phyloP scores from a whole-genome alignment of 2,888 invertebrate genomes.

The Himalopsyche kuldschensis region DNA sequence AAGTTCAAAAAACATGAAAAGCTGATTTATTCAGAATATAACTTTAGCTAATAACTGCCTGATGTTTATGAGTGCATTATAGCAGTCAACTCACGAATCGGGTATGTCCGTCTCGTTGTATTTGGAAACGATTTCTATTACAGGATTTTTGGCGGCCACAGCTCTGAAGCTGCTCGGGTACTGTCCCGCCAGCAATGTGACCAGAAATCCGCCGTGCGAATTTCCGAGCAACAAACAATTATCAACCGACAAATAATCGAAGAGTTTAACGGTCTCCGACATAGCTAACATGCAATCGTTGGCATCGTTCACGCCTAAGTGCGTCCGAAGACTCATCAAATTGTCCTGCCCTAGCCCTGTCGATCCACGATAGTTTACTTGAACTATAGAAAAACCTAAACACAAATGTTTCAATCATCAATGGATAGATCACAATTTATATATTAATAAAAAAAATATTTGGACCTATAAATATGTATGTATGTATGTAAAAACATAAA shows the following conservation, averaged over 20 bases:
- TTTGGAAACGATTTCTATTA: constrained; percentile 77
- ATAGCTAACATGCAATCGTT: constrained; percentile 74
- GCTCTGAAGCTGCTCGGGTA: constrained; percentile 75
- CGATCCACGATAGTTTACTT: constrained; percentile 78
- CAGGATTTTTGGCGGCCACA: constrained; percentile 80
- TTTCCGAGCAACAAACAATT: constrained; percentile 71
- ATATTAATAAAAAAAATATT: too few species aligned
- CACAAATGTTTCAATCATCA: constrained; percentile 7
- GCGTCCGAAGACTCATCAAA: constrained; percentile 71
- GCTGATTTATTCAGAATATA: too few species aligned
- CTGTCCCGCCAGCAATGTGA: constrained; percentile 80
- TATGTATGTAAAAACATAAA: too few species aligned
- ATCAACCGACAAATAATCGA: constrained; percentile 46
- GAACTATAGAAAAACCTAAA: constrained; percentile 66
- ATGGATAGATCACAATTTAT: too few species aligned
- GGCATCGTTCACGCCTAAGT: constrained; percentile 78
- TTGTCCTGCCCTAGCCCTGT: constrained; percentile 75
- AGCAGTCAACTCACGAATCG: constrained; percentile 72
- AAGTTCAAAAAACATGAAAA: too few species aligned
- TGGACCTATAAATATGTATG: too few species aligned
- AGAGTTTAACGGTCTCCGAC: constrained; percentile 47
- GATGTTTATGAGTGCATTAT: too few species aligned
- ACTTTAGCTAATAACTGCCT: too few species aligned
- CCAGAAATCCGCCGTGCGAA: constrained; percentile 90
- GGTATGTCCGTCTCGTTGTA: constrained; percentile 76